Percentiles rank a stretch among this genome's conserved stretches.
phyloP scores from a whole-genome alignment of 2,888 invertebrate genomes.

The Brenthis hecate region DNA sequence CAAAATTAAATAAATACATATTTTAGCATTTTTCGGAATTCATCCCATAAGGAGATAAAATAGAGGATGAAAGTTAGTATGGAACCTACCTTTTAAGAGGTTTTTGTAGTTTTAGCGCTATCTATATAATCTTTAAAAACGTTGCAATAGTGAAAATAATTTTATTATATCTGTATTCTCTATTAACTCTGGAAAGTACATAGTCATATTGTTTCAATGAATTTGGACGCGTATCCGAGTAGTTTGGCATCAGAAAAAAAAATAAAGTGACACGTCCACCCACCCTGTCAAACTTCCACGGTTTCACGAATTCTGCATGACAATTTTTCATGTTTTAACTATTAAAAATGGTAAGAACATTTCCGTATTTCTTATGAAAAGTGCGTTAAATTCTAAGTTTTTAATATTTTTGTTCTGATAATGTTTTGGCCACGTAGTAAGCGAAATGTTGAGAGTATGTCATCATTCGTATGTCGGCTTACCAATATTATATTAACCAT shows the following conservation, averaged over 20 bases:
- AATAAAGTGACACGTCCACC: conserved; percentile 74
- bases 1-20: too few relatives aligned
- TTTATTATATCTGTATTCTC: too few relatives aligned
- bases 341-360: conserved; percentile 70
- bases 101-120: too few relatives aligned
- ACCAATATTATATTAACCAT: conserved; percentile 46
- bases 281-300: conserved; percentile 69
- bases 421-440: conserved; percentile 55
- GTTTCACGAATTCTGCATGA: conserved; percentile 58
- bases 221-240: conserved; percentile 39
- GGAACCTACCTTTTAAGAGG: too few relatives aligned
- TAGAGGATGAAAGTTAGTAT: too few relatives aligned
- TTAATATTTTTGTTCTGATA: conserved; percentile 24
- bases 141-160: too few relatives aligned
- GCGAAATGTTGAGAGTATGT: conserved; percentile 55
- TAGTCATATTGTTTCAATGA: not conserved
- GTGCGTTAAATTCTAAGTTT: conserved; percentile 27
- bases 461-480: conserved; percentile 66
- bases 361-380: conserved; percentile 41
- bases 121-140: too few relatives aligned
- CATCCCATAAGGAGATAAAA: too few relatives aligned
- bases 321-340: conserved; percentile 73
- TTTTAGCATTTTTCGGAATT: too few relatives aligned
- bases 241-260: conserved; percentile 52
- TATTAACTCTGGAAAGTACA: too few relatives aligned